Percentiles rank a stretch among this genome's conserved stretches.
Conservation (phyloP, 2,113 vertebrate genomes). For the Mustela lutreola region DNA sequence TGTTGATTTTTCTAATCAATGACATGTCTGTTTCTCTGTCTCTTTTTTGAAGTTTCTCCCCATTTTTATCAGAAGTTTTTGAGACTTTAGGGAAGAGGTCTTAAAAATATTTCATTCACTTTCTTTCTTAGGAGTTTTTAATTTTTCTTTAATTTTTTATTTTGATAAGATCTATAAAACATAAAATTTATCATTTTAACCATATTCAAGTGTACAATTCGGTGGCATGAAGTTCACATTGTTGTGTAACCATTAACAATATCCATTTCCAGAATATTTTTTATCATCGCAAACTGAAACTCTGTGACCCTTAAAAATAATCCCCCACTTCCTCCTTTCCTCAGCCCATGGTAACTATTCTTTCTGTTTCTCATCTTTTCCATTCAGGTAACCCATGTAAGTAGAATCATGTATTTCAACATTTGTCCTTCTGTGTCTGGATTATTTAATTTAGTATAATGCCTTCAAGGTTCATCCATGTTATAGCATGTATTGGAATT, state of each 20-base stretch:
- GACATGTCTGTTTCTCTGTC: background rate
- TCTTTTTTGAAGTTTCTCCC: background rate
- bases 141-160: background rate
- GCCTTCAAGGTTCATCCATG: background rate
- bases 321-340: background rate
- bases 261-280: too few species aligned
- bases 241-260: too few species aligned
- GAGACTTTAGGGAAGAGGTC: background rate
- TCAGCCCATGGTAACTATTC: background rate
- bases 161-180: too few species aligned
- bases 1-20: background rate
- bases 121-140: background rate
- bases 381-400: background rate
- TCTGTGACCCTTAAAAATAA: background rate
- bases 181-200: too few species aligned
- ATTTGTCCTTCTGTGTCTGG: background rate
- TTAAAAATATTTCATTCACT: background rate
- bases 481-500: background rate
- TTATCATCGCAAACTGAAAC: too few species aligned
- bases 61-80: background rate
- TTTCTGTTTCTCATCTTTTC: background rate
- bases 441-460: background rate
- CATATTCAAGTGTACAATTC: too few species aligned
- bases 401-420: background rate
- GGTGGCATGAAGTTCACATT: too few species aligned